Conservation (phyloP, 2,797 vertebrate genomes). For the Lutjanus argentimaculatus region DNA sequence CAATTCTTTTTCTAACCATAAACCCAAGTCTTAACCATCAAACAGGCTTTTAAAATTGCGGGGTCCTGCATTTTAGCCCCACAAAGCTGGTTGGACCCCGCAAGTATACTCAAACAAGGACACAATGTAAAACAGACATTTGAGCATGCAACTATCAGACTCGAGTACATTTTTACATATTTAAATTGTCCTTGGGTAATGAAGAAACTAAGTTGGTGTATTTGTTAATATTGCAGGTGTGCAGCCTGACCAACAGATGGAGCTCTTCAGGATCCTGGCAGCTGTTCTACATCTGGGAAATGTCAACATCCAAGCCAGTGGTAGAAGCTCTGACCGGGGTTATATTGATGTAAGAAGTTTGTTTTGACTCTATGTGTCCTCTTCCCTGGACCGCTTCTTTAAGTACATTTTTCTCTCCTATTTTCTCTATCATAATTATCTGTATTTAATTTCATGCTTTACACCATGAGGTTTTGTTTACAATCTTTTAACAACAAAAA, state of each 20-base stretch:
- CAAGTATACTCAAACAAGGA: not conserved
- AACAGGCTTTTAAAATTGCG: too few relatives aligned
- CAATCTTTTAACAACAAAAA: too few relatives aligned
- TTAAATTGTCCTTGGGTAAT: not conserved
- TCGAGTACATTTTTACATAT: not conserved
- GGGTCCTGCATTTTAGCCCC: too few relatives aligned
- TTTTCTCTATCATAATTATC: too few relatives aligned
- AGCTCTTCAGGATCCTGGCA: conserved; percentile 86
- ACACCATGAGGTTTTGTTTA: too few relatives aligned
- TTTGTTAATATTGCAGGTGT: conserved; percentile 80
- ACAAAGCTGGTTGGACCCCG: too few relatives aligned
- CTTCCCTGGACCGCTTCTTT: not conserved
- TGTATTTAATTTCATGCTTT: too few relatives aligned
- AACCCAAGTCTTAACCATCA: too few relatives aligned
- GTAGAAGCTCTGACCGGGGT: conserved; percentile 82
- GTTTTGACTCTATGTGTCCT: not conserved
- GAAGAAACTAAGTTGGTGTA: not conserved
- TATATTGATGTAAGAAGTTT: conserved; percentile 79
- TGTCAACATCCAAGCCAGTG: conserved; percentile 78
- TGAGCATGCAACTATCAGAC: not conserved
- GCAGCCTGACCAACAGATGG: conserved; percentile 86
- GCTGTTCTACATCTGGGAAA: conserved; percentile 89
- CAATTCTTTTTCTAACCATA: too few relatives aligned
- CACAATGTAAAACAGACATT: not conserved
- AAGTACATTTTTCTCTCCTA: too few relatives aligned